Base-by-base conservation (phyloP, 2,888 invertebrate species). In the Drosophila heteroneura region DNA sequence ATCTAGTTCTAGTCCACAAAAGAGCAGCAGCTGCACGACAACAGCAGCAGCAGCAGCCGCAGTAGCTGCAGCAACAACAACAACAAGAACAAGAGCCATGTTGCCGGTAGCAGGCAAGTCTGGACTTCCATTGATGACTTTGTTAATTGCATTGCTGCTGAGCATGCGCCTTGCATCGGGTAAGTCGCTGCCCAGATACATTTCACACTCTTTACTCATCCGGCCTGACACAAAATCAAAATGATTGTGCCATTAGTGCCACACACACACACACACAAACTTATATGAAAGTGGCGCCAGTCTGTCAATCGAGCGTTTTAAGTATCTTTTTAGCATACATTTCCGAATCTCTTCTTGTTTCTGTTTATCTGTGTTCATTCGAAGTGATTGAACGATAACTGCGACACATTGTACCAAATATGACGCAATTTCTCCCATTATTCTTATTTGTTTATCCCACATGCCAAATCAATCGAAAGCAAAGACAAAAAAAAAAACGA, bases 81-180 rank as follows among this genome's bases (percentile, higher is more conserved):
- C 70, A 63, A 32, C 74, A 64, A 58, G 73, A 67, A 57, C 70
- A 74, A 63, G 74, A 61, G 33, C 49, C 67, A 72, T 81, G 65
- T 66, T 76, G 81, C 65, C 81, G 63, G 59, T 64, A 62, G 66
- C 70, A 57, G 67, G 65, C 76, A 75, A 77, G 83, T 74, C 75
- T 82, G 80, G 79, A 81, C 73, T 79, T 85, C 83, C 90, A 80
- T 89, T 92, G 79, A 85, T 92, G 89, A 88, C 91, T 82, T 81
- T 93, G 84, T 91, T 93, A 89, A 92, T 93, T 83, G 90, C 91
- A 74, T 81, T 92, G 81, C 84, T 91, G 80, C 82, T 92, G 81
- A 86, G 89, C 76, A 85, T 86, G 70, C 91, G 88, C 68, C 85
- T 82, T 71, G 90, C 89, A 71, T 86, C 92, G 89, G 93, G 93